Base-by-base conservation (phyloP, 35 echinoderm and acorn worm species). In the Apostichopus japonicus region DNA sequence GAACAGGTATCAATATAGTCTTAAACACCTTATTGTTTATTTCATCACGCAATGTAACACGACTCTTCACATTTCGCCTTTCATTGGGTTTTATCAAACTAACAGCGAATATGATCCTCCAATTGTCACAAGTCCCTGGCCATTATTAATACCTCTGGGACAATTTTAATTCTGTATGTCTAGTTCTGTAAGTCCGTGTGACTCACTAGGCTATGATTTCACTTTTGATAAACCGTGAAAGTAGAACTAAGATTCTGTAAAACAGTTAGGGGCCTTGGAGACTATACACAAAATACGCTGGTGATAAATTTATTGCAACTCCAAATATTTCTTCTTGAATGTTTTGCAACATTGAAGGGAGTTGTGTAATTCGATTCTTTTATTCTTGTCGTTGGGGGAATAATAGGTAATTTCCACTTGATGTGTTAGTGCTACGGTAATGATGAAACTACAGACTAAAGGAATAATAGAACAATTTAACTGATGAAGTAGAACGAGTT, bases 91-190 rank as follows among this genome's bases (percentile, higher is more conserved):
- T 61, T 75, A 23, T 75, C 21, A 24, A 75, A 23, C 21, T 19
- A 6, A 75, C 21, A 23, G 33, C 33, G 71, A 84, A 24, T 84
- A 58, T 25, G 81, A 84, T 56, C 54, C 81, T 56, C 54, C 81
- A 24, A 22, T 57, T 58, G 21, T 84, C 53, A 27, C 23, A 17
- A 58, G 53, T 84, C 81, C 81, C 16, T 84, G 54, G 24, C 55
- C 16, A 84, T 84, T 55, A 84, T 84, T 84, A 84, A 84, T n/a
- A 84, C 81, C 81, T 57, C 16, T 21, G 81, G 81, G 81, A 58
- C 53, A 59, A 57, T 58, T 84, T 84, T 84, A 58, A 84, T 57
- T 55, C 81, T 55, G 1, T 17, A 19, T 57, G 81, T 58, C 81
- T 84, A n/a, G 81, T 10, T n/a, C 1, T 23, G 71, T 75, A 23